These are phyloP conservation scores for Rhorus exstirpatorius DNA, from an alignment of 2,888 invertebrate species.

Conservation along the genomic window DNA sequence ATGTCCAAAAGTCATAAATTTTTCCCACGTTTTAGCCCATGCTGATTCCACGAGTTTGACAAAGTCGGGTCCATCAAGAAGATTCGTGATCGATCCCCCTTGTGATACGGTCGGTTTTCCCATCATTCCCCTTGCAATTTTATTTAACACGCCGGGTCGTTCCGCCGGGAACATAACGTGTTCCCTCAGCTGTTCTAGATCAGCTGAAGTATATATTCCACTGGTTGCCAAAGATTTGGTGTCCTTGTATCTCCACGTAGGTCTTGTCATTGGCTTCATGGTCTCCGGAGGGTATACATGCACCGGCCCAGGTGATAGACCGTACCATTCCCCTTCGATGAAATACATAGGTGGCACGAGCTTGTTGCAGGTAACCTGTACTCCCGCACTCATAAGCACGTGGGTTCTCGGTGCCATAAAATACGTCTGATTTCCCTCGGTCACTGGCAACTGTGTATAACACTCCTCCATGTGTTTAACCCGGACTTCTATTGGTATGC, in stretches of 20 bases:
- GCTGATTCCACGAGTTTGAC: neutral
- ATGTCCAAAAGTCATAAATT: constrained; percentile 53
- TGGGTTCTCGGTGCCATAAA: constrained; percentile 64
- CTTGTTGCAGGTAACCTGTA: constrained; percentile 68
- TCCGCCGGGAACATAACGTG: constrained; percentile 66
- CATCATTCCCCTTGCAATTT: constrained; percentile 51
- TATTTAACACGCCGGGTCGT: constrained; percentile 43
- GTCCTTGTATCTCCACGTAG: constrained; percentile 67
- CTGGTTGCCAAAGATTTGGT: constrained; percentile 59
- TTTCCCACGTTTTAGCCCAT: constrained; percentile 50
- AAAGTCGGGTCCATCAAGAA: constrained; percentile 37
- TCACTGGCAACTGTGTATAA: constrained; percentile 72
- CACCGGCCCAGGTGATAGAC: constrained; percentile 43
- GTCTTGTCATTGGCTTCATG: constrained; percentile 54
- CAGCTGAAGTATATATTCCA: constrained; percentile 58
- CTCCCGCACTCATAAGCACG: constrained; percentile 68
- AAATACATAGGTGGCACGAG: constrained; percentile 69
- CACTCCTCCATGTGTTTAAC: constrained; percentile 64
- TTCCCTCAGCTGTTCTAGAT: constrained; percentile 31
- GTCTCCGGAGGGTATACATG: constrained; percentile 2
- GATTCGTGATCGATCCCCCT: constrained; percentile 21
- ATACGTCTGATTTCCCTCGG: constrained; percentile 2
- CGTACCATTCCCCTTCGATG: constrained; percentile 69
- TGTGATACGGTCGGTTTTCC: neutral
- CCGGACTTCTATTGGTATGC: constrained; percentile 68